Evolutionary conservation across 2,888 invertebrate species (phyloP), one percentile per base, ranked within the genome.

Genomic region (Ptilodon capucinus): DNA sequence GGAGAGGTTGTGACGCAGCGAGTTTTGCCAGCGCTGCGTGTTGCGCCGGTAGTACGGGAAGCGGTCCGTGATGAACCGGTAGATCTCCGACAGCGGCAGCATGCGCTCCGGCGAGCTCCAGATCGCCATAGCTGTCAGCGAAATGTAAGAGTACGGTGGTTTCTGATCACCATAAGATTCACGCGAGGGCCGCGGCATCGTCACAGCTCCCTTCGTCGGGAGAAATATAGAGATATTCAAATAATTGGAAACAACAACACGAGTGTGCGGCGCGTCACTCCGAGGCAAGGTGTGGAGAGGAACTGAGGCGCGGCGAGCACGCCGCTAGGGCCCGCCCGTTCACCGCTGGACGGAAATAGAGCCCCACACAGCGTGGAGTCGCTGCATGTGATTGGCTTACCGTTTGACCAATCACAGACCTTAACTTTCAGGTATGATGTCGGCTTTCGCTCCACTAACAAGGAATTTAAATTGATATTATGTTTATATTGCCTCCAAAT

Each of bases 91-190:
- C 64, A 91, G 76, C 54, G 97, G 96, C 71, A 98, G 92, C 98
- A 99, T 99, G 88, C 98, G 98, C 85, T 99, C 99, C 45, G 96
- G 95, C 11, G 98, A 98, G 76, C 96, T 97, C 95, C 99, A 98
- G 74, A 99, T 99, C 51, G 99, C 99, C 99, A 99, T 99, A 54
- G 99, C 99, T 40, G 99, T 99, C 62, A 99, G 92, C 35, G 99
- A 98, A 74, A 99, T 99, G 91, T 99, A 99, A 38, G 99, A 99
- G 85, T 98, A 99, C 18, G 99, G 99, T 48, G 99, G 99, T 88
- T 99, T 99, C 90, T 99, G 98, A 85, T 98, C 98, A 81, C 98
- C 98, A 91, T 98, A 99, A 50, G 97, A 97, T 87, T 98, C 98
- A 70, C 98, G 95, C 74, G 98, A 97, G 70, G 98, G 98, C 79